These are phyloP conservation scores for Xenopus petersii DNA, from an alignment of 2,797 vertebrate genomes.

Conservation along the genomic window DNA sequence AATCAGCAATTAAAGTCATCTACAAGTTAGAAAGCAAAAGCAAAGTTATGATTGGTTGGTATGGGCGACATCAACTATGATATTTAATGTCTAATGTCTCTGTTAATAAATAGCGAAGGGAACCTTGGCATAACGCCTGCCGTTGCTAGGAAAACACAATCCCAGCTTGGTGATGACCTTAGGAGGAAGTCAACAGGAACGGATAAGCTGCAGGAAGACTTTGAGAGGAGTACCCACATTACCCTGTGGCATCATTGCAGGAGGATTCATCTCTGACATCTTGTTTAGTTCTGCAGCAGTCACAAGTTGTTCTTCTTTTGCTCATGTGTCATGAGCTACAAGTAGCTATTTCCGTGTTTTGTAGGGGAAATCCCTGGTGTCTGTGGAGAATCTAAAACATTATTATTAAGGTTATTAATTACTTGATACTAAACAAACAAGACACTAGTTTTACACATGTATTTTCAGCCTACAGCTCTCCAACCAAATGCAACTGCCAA, in stretches of 20 bases:
- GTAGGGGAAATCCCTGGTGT: constrained; percentile 61
- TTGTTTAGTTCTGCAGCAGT: constrained; percentile 70
- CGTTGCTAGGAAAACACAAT: constrained; percentile 82
- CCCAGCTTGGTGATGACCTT: constrained; percentile 83
- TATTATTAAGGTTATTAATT: too few species aligned
- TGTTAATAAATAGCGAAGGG: constrained; percentile 77
- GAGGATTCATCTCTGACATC: constrained; percentile 87
- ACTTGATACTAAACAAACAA: too few species aligned
- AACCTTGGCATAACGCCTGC: constrained; percentile 85
- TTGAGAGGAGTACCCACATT: constrained; percentile 87
- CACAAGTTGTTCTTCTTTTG: constrained; percentile 60
- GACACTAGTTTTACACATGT: too few species aligned
- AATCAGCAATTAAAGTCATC: too few species aligned
- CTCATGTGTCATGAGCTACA: constrained; percentile 35
- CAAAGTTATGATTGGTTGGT: too few species aligned
- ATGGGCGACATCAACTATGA: too few species aligned
- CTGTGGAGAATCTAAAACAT: constrained; percentile 57
- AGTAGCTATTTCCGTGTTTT: constrained; percentile 71
- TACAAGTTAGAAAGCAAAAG: too few species aligned
- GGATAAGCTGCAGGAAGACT: constrained; percentile 88
- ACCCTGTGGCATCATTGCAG: constrained; percentile 83
- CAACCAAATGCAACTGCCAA: too few species aligned
- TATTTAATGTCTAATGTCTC: constrained; percentile 48
- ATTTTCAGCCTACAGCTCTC: too few species aligned
- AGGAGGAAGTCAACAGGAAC: constrained; percentile 85